These are phyloP conservation scores for Chromobotia macracanthus DNA, from an alignment of 2,797 vertebrate species.

Conservation along the genomic window DNA sequence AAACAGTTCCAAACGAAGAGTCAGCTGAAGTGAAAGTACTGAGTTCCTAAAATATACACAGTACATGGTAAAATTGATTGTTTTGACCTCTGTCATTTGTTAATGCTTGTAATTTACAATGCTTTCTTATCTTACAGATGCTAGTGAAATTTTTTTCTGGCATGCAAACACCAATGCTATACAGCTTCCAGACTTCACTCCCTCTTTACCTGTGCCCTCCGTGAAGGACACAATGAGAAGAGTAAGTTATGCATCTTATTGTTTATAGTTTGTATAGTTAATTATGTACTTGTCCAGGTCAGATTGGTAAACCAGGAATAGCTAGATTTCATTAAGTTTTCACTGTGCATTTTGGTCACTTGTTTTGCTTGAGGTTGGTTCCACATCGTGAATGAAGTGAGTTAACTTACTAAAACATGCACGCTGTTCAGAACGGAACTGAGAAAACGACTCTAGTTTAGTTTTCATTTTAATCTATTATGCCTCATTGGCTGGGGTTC, in stretches of 20 bases:
- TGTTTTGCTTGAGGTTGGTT: constrained; percentile 45
- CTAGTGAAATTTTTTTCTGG: constrained; percentile 87
- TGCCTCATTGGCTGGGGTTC: constrained; percentile 13
- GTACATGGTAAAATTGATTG: constrained; percentile 41
- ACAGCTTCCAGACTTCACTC: constrained; percentile 85
- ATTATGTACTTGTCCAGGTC: background rate
- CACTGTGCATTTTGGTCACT: constrained; percentile 37
- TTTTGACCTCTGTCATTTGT: constrained; percentile 53
- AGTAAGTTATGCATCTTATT: constrained; percentile 62
- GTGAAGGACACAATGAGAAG: constrained; percentile 81
- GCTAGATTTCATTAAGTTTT: constrained; percentile 14
- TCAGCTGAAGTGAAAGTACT: no score
- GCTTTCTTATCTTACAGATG: constrained; percentile 62
- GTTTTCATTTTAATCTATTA: constrained; percentile 18
- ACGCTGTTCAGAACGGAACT: constrained; percentile 32
- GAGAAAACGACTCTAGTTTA: constrained; percentile 2
- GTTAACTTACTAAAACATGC: constrained; percentile 53
- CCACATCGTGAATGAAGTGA: constrained; percentile 31
- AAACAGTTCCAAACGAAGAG: background rate
- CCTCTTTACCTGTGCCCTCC: constrained; percentile 80
- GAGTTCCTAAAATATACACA: background rate
- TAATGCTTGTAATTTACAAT: background rate
- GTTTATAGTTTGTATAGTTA: no score
- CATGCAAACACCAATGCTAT: constrained; percentile 79
- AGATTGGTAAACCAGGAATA: constrained; percentile 10